phyloP scores from a whole-genome alignment of 1,140 invertebrate genomes.

The Galendromus occidentalis region DNA sequence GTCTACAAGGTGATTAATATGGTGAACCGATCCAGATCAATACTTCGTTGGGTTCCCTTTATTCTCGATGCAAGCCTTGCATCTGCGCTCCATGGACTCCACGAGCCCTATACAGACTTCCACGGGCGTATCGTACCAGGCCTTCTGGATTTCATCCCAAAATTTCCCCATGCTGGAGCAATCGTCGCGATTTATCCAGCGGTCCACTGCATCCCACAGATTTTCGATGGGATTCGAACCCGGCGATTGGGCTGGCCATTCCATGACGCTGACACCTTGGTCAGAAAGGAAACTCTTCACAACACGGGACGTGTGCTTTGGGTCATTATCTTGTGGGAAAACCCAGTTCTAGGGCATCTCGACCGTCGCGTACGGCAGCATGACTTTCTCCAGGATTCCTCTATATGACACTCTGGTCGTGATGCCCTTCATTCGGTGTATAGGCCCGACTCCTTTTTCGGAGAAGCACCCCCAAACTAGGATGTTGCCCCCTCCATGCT shows the following conservation, averaged over 20 bases:
- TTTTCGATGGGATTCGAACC: conserved; percentile 27
- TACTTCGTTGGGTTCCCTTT: no score
- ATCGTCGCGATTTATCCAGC: background rate
- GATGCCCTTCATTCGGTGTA: background rate
- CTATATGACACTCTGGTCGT: conserved; percentile 7
- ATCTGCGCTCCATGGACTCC: no score
- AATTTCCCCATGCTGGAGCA: conserved; percentile 10
- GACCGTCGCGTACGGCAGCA: conserved; percentile 18
- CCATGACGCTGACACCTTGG: conserved; percentile 12
- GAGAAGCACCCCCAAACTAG: conserved; percentile 15
- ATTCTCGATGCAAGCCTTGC: no score
- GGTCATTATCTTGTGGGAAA: conserved; percentile 25
- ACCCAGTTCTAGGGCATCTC: conserved; percentile 14
- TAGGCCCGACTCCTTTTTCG: background rate
- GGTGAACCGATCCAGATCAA: no score
- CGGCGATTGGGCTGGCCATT: conserved; percentile 24
- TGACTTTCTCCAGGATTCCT: conserved; percentile 18
- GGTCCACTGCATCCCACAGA: conserved; percentile 23
- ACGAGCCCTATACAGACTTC: no score
- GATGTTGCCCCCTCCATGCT: conserved; percentile 12
- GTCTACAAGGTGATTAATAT: conserved; percentile 18
- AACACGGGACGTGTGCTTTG: conserved; percentile 23
- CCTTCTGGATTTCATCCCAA: no score
- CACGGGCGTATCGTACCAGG: no score
- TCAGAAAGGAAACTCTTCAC: conserved; percentile 18